phyloP scores from a whole-genome alignment of 2,113 vertebrate species.

The Potamarius usumacintae region DNA sequence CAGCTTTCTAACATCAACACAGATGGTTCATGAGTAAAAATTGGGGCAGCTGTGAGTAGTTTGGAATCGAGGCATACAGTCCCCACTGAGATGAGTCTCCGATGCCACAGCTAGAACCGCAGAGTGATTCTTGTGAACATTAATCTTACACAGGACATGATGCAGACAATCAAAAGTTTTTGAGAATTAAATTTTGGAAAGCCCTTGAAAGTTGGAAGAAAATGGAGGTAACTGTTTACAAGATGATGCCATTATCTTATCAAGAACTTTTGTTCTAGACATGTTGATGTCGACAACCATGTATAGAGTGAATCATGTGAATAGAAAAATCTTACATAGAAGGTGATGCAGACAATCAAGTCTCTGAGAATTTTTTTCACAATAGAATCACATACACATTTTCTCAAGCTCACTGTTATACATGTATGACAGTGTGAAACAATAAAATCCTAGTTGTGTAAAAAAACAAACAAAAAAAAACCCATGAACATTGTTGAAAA shows the following conservation, averaged over 20 bases:
- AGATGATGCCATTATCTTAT: neutral
- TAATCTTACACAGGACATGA: constrained; percentile 7
- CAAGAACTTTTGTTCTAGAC: neutral
- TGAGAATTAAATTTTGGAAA: neutral
- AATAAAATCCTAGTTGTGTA: neutral
- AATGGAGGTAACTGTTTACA: neutral
- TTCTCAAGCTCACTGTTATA: neutral
- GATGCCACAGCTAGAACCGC: constrained; percentile 7
- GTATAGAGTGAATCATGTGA: too few species aligned
- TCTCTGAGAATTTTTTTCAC: neutral
- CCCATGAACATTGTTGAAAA: neutral
- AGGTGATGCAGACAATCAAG: neutral
- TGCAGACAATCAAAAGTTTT: neutral
- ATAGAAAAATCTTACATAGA: neutral
- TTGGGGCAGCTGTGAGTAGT: constrained; percentile 41
- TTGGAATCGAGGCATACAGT: constrained; percentile 50
- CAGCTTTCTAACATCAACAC: neutral
- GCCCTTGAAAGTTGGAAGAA: neutral
- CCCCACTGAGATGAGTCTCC: constrained; percentile 15
- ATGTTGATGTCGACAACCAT: neutral
- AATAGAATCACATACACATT: neutral
- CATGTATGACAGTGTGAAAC: neutral
- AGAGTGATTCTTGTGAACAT: constrained; percentile 8
- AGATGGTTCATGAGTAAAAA: constrained; percentile 34
- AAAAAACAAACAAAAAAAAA: neutral